Percentiles rank a stretch among this genome's conserved stretches.
phyloP scores from a whole-genome alignment of 2,888 invertebrate species.

The Dolichopus griseipennis region DNA sequence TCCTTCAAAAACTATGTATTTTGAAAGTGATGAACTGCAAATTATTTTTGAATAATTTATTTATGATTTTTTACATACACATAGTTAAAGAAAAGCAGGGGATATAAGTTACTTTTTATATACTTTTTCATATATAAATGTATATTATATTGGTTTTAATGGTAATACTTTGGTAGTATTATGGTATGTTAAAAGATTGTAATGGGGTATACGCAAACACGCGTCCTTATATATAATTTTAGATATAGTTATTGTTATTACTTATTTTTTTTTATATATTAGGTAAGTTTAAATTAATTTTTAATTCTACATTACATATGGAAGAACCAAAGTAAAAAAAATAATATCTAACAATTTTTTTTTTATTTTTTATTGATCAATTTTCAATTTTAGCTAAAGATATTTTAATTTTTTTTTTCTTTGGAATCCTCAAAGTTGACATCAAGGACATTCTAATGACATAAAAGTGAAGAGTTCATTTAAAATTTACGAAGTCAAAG shows the following conservation, averaged over 20 bases:
- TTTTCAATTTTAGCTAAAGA: background rate
- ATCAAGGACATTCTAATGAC: background rate
- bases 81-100: too few species aligned
- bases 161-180: too few species aligned
- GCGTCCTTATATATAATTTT: background rate
- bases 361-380: background rate
- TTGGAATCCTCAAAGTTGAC: background rate
- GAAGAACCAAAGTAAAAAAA: too few species aligned
- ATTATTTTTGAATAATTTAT: slow-evolving; percentile 6
- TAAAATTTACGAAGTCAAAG: too few species aligned
- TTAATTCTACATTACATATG: too few species aligned
- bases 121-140: background rate
- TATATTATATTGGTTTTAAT: background rate
- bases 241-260: background rate
- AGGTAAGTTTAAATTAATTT: too few species aligned
- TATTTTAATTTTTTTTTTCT: background rate
- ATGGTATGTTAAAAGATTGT: background rate
- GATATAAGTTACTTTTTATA: background rate
- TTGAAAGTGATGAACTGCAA: slow-evolving; percentile 1
- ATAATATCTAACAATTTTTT: too few species aligned
- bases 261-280: too few species aligned
- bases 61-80: too few species aligned
- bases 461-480: too few species aligned
- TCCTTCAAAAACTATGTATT: background rate
- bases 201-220: background rate